A percentile compares a stretch with the other conserved stretches of the same genome.
These are phyloP conservation scores for Synaphobranchus kaupii DNA, from an alignment of 2,797 vertebrate genomes.

Conservation along the genomic window DNA sequence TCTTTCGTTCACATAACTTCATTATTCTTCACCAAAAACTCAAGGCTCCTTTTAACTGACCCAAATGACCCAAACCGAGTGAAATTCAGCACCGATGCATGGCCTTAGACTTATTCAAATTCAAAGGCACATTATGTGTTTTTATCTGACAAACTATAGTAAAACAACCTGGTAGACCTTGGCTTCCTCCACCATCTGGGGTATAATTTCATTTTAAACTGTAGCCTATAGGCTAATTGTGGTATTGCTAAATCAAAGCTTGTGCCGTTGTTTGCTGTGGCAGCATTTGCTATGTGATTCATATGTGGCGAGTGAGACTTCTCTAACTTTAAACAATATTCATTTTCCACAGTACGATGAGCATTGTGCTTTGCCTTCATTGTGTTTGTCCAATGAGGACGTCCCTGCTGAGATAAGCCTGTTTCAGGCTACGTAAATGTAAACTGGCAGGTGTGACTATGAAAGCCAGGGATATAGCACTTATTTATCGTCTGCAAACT, in stretches of 20 bases:
- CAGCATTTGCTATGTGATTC: neutral
- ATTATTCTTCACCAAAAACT: slow-evolving; percentile 36
- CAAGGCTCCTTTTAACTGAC: neutral
- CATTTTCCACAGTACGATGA: slow-evolving; percentile 53
- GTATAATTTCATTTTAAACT: slow-evolving; percentile 11
- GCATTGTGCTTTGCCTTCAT: slow-evolving; percentile 62
- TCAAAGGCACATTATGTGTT: neutral
- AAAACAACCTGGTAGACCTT: neutral
- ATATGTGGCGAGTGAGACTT: neutral
- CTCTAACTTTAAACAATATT: slow-evolving; percentile 36
- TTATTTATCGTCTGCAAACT: slow-evolving; percentile 21
- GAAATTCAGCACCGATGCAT: neutral
- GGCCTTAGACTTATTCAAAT: neutral
- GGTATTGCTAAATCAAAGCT: neutral
- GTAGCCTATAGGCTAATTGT: neutral
- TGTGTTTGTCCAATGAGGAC: slow-evolving; percentile 70
- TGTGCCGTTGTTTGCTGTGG: neutral
- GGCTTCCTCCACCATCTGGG: neutral
- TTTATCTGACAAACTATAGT: neutral
- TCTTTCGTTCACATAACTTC: slow-evolving; percentile 44
- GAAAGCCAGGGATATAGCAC: slow-evolving; percentile 52
- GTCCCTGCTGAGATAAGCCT: slow-evolving; percentile 74
- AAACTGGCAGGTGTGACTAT: slow-evolving; percentile 78
- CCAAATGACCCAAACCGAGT: slow-evolving; percentile 5
- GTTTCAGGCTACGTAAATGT: slow-evolving; percentile 73